Conservation (phyloP, 2,113 vertebrate genomes). For the Scomber scombrus region DNA sequence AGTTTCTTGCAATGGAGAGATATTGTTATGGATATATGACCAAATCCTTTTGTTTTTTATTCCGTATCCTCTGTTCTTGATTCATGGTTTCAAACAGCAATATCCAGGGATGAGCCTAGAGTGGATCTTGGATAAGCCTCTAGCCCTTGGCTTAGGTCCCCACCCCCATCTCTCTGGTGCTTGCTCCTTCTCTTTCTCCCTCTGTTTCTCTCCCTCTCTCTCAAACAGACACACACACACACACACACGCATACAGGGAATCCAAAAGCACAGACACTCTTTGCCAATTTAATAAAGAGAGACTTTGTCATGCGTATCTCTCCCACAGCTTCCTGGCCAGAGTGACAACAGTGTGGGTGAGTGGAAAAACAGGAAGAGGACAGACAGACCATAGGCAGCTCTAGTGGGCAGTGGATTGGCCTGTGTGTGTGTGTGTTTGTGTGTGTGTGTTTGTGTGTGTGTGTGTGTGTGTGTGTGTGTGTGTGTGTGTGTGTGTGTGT, state of each 20-base stretch:
- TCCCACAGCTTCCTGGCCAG: constrained; percentile 85
- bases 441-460: no score
- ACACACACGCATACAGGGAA: constrained; percentile 64
- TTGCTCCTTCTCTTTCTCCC: constrained; percentile 41
- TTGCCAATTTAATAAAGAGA: constrained; percentile 85
- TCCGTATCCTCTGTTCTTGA: constrained; percentile 68
- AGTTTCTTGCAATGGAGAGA: constrained; percentile 15
- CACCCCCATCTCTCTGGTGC: constrained; percentile 73
- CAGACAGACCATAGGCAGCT: constrained; percentile 68
- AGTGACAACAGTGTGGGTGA: constrained; percentile 84
- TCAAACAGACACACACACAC: constrained; percentile 46
- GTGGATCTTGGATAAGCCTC: constrained; percentile 80
- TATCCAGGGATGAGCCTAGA: constrained; percentile 81
- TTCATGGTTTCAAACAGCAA: constrained; percentile 78
- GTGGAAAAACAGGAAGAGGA: constrained; percentile 86
- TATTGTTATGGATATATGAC: constrained; percentile 27
- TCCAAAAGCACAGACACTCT: constrained; percentile 70
- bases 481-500: constrained; percentile 34
- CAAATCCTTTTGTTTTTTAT: constrained; percentile 51
- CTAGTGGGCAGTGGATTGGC: constrained; percentile 65
- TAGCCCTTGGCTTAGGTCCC: constrained; percentile 79
- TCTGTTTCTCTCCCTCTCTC: constrained; percentile 25
- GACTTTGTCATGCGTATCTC: constrained; percentile 82
- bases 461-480: constrained; percentile 37
- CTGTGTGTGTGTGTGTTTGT: constrained; percentile 50